These are phyloP conservation scores for Dryococelus australis DNA, from an alignment of 2,888 invertebrate genomes.

Conservation along the genomic window DNA sequence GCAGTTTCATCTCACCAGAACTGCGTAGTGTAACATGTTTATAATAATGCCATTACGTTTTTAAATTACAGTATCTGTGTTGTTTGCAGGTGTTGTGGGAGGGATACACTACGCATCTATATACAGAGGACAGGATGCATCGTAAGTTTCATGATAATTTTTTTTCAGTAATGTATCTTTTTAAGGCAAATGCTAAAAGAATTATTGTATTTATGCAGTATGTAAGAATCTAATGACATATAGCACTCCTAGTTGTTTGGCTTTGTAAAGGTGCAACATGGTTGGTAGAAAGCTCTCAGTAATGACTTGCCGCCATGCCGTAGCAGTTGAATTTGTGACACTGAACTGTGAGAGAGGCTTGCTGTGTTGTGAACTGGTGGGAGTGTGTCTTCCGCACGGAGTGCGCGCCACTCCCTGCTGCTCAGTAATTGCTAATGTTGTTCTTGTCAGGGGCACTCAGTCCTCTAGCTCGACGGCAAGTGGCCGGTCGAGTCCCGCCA, in stretches of 20 bases:
- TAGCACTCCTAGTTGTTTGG: not conserved
- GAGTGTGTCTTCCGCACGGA: not conserved
- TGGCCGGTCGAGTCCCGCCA: conserved; percentile 58
- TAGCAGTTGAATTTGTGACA: not conserved
- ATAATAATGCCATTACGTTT: too few relatives aligned
- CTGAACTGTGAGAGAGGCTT: not conserved
- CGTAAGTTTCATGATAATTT: conserved; percentile 52
- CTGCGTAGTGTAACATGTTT: too few relatives aligned
- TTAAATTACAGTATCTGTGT: not conserved
- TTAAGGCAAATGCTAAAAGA: not conserved
- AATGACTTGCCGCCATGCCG: not conserved
- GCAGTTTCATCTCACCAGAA: too few relatives aligned
- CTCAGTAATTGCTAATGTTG: not conserved
- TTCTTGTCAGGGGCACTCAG: conserved; percentile 32
- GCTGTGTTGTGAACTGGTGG: not conserved
- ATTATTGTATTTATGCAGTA: not conserved
- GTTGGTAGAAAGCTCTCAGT: not conserved
- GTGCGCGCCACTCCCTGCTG: not conserved
- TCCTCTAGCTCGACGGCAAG: conserved; percentile 54
- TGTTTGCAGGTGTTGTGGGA: conserved; percentile 48
- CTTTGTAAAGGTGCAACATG: conserved; percentile 1
- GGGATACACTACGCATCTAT: conserved; percentile 55
- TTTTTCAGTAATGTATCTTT: not conserved
- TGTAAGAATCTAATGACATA: too few relatives aligned
- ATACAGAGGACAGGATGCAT: conserved; percentile 55